These are phyloP conservation scores for Reinhardtius hippoglossoides DNA, from an alignment of 2,113 vertebrate genomes.

Conservation along the genomic window DNA sequence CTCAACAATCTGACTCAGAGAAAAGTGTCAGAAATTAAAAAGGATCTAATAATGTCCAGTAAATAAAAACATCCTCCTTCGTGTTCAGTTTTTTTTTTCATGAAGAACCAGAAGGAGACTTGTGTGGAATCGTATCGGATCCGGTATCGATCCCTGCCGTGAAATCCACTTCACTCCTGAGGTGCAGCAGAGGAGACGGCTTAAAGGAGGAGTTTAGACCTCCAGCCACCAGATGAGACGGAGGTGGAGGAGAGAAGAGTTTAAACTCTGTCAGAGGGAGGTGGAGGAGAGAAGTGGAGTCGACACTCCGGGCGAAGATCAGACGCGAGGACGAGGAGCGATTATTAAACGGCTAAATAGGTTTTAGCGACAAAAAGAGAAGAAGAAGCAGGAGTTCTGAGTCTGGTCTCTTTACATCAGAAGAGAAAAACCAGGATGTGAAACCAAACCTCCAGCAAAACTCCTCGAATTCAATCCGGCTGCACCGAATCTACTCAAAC, in stretches of 20 bases:
- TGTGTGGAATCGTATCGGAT: constrained; percentile 7
- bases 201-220: constrained; percentile 29
- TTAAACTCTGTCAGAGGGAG: constrained; percentile 9
- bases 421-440: neutral
- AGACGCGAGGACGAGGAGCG: neutral
- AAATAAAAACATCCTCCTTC: neutral
- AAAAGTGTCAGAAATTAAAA: neutral
- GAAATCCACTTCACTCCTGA: constrained; percentile 26
- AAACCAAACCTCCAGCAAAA: too few relatives aligned
- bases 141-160: neutral
- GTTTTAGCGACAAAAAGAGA: neutral
- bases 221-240: neutral
- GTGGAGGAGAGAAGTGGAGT: constrained; percentile 2
- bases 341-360: neutral
- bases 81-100: too few relatives aligned
- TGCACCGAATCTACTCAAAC: too few relatives aligned
- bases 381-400: neutral
- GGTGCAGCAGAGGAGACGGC: constrained; percentile 7
- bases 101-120: neutral
- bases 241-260: constrained; percentile 4
- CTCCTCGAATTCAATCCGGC: too few relatives aligned
- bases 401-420: too few relatives aligned
- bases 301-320: neutral
- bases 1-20: neutral
- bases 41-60: neutral